phyloP scores from a whole-genome alignment of 2,797 vertebrate species.

The Geotrypetes seraphini region DNA sequence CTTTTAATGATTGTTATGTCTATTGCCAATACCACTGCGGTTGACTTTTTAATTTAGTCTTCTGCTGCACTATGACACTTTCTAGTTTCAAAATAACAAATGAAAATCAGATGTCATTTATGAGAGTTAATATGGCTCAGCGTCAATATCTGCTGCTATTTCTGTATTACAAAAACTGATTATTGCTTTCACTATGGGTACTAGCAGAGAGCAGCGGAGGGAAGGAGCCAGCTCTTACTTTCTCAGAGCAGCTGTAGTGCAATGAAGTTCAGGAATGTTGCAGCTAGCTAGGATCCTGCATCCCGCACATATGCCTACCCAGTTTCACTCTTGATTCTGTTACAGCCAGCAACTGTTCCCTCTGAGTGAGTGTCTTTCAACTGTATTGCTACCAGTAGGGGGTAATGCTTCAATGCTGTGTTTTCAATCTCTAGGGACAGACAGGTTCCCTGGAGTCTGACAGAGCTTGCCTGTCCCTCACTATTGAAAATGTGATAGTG shows the following conservation, averaged over 20 bases:
- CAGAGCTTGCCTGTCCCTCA: too few species aligned
- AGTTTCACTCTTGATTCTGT: conserved; percentile 19
- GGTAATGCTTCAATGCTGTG: too few species aligned
- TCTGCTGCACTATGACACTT: conserved; percentile 39
- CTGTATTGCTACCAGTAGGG: too few species aligned
- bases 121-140: conserved; percentile 30
- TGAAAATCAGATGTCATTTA: too few species aligned
- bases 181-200: conserved; percentile 30
- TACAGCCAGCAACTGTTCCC: too few species aligned
- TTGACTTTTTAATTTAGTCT: conserved; percentile 43
- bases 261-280: too few species aligned
- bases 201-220: conserved; percentile 9
- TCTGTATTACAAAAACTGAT: conserved; percentile 23
- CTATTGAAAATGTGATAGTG: too few species aligned
- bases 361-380: too few species aligned
- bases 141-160: conserved; percentile 43
- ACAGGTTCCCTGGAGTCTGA: too few species aligned
- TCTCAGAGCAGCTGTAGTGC: conserved; percentile 10
- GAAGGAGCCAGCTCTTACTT: conserved; percentile 13
- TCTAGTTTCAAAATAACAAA: too few species aligned
- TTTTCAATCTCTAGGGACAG: too few species aligned
- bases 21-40: conserved; percentile 32
- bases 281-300: background rate
- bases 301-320: background rate
- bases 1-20: conserved; percentile 33